Base-by-base conservation (phyloP, 1,140 invertebrate species). In the Planococcus citri region DNA sequence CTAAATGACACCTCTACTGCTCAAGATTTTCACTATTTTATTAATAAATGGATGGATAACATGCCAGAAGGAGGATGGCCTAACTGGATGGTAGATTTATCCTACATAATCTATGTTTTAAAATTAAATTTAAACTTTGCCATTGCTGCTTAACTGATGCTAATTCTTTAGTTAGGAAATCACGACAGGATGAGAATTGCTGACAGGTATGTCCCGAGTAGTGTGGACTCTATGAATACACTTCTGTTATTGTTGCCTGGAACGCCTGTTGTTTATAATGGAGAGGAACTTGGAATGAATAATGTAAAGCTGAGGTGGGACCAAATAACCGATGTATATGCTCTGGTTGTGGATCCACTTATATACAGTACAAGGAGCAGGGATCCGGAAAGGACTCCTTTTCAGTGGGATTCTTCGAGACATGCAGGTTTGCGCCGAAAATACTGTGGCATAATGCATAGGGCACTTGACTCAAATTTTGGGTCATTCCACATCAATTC, bases 201-300 rank as follows among this genome's bases (percentile, higher is more conserved):
- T 0, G 81, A 83, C n/a, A 80, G 89, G 68, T 85, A 85, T 72
- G 84, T 84, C 8, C 76, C 80, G 0, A 79, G 83, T 27, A 78
- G 84, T 71, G 82, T 87, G 0, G 90, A 92, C 77, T 85, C 83
- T 10, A 81, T 91, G 74, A 87, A 88, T 73, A 90, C 90, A 82
- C 74, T 94, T 57, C 79, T 84, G 1, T 77, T 90, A 72, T 78
- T 90, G 14, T 77, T 94, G 22, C 89, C 89, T 21, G 92, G 92
- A 10, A 84, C 83, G 4, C 80, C 85, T 0, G 81, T 91, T 0
- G 85, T 85, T 67, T 92, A 92, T 76, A 86, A 91, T 77, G 91
- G 88, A 1, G 88, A 90, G 75, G 88, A 90, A 75, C 83, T 90
- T 69, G 89, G 86, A 1, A 90, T 92, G 87, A 78, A 81, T 1